Percentiles rank a stretch among this genome's conserved stretches.
Evolutionary conservation across 2,113 vertebrate genomes (phyloP).

Genomic region (Taurulus bubalis): DNA sequence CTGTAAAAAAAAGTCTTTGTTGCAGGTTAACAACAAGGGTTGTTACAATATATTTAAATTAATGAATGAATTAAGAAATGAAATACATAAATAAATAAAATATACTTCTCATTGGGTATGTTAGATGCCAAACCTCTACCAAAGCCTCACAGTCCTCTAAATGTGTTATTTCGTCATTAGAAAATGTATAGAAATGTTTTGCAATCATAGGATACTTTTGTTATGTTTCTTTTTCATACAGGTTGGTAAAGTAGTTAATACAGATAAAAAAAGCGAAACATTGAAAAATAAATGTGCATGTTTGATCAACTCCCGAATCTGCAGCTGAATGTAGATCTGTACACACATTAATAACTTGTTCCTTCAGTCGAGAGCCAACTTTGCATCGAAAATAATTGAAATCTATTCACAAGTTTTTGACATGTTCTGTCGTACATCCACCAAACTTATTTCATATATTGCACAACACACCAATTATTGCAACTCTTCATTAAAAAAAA

Average conservation of each 20-base stretch:
- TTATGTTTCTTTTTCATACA: background rate
- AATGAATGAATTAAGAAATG: background rate
- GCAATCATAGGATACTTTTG: background rate
- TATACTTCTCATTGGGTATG: background rate
- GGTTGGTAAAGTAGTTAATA: background rate
- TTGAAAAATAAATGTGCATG: no score
- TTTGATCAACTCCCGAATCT: background rate
- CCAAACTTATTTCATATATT: background rate
- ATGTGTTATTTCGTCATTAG: background rate
- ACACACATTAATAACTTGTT: background rate
- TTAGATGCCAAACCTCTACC: background rate
- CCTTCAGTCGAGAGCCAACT: background rate
- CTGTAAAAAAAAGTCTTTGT: background rate
- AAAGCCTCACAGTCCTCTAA: background rate
- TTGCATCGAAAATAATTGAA: background rate
- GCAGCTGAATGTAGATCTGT: background rate
- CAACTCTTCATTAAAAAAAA: background rate
- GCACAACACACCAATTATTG: background rate
- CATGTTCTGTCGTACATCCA: background rate
- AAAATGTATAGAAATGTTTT: background rate
- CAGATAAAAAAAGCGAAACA: no score
- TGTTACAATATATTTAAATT: background rate
- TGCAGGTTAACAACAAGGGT: background rate
- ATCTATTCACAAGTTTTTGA: background rate
- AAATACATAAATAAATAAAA: background rate